Percentiles rank a stretch among this genome's conserved stretches.
Evolutionary conservation across 2,888 invertebrate species (phyloP).

Genomic region (Dorcus hopei): DNA sequence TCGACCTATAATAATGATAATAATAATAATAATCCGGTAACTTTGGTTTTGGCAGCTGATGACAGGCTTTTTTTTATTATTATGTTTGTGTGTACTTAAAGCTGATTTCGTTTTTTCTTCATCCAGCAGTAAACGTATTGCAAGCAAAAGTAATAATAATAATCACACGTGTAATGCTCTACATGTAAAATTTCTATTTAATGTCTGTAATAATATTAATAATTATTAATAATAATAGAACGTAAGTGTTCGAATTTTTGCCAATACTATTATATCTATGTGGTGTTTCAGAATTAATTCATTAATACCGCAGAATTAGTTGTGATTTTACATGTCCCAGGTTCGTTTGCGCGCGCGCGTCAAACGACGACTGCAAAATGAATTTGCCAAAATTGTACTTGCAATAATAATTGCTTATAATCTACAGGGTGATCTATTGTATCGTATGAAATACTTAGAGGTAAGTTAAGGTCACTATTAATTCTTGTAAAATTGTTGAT

Average conservation of each 20-base stretch:
- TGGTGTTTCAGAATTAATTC: neutral
- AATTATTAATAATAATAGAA: neutral
- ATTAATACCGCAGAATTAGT: neutral
- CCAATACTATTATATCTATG: slow-evolving; percentile 1
- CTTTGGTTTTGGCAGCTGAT: no score
- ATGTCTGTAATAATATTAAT: slow-evolving; percentile 1
- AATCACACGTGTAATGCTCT: neutral
- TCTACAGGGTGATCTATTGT: slow-evolving; percentile 1
- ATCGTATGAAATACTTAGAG: neutral
- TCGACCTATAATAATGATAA: no score
- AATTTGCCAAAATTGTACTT: neutral
- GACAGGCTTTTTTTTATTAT: no score
- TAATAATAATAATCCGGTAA: no score
- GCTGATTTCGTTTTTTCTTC: no score
- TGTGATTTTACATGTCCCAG: neutral
- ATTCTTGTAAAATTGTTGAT: neutral
- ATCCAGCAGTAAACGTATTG: no score
- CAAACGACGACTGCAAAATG: neutral
- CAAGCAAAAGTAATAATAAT: no score
- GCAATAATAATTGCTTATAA: neutral
- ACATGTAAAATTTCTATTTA: slow-evolving; percentile 1
- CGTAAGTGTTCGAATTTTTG: neutral
- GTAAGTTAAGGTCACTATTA: neutral
- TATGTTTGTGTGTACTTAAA: no score
- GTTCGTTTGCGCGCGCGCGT: neutral